Conservation (phyloP, 2,797 vertebrate genomes). For the Tarsius wallacei region DNA sequence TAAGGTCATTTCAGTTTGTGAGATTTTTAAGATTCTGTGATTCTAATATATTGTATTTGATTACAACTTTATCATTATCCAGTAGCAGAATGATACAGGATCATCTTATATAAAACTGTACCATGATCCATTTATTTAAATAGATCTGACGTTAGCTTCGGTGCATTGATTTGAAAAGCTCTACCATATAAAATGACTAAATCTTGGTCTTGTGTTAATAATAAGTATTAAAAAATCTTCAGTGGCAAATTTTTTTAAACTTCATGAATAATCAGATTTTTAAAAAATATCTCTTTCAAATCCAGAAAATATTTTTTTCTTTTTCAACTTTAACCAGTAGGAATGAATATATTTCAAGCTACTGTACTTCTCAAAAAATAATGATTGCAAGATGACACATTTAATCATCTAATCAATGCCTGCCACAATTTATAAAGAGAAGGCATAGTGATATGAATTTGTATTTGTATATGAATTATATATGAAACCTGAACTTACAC, state of each 20-base stretch:
- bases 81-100: not conserved
- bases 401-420: not conserved
- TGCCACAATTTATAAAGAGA: not conserved
- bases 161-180: not conserved
- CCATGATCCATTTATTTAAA: not conserved
- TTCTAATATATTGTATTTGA: not conserved
- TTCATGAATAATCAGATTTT: not conserved
- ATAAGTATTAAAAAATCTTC: not conserved
- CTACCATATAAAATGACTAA: not conserved
- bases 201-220: not conserved
- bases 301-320: not conserved
- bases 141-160: slow-evolving; percentile 1
- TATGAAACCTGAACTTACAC: not conserved
- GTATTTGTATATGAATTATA: not conserved
- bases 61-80: not conserved
- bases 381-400: not conserved
- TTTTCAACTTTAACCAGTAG: not conserved
- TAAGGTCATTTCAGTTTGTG: not conserved
- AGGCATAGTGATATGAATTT: not conserved
- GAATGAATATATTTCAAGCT: not conserved
- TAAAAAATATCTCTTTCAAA: not conserved
- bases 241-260: not conserved
- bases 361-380: not conserved
- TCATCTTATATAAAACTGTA: not conserved
- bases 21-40: not conserved